Percentiles rank a stretch among this genome's conserved stretches.
Evolutionary conservation across 2,797 vertebrate species (phyloP).

Genomic region (Enteromius trimaculatus): DNA sequence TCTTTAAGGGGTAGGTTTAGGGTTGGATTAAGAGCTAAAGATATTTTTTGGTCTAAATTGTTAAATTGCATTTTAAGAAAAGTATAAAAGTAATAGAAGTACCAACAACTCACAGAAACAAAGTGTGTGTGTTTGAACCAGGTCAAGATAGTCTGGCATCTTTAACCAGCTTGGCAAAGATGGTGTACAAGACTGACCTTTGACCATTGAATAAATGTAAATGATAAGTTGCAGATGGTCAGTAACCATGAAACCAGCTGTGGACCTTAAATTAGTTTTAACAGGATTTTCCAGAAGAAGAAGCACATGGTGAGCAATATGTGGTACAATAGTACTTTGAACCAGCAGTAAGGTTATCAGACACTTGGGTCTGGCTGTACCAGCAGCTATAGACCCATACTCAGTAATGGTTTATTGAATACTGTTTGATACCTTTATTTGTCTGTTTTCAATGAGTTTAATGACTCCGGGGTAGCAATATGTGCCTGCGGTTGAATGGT

Average conservation of each 20-base stretch:
- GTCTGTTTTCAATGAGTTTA: constrained; percentile 52
- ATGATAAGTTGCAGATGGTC: neutral
- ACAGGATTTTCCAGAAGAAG: neutral
- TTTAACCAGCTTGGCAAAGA: neutral
- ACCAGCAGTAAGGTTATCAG: constrained; percentile 11
- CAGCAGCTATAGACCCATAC: constrained; percentile 41
- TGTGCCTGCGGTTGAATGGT: constrained; percentile 38
- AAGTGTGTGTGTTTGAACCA: neutral
- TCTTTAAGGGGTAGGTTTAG: no score
- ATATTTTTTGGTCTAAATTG: no score
- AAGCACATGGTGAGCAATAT: neutral
- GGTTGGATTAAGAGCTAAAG: no score
- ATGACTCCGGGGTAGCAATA: constrained; percentile 53
- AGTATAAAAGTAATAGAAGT: no score
- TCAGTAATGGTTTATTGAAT: constrained; percentile 58
- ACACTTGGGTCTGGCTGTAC: constrained; percentile 20
- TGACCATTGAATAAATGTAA: neutral
- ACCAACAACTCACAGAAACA: no score
- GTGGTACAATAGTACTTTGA: neutral
- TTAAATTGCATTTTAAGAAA: no score
- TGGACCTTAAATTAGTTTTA: neutral
- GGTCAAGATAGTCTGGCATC: neutral
- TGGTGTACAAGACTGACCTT: neutral
- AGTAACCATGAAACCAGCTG: neutral
- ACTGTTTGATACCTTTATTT: constrained; percentile 43